Conservation (phyloP, 2,888 invertebrate species). For the Agrotis ipsilon region DNA sequence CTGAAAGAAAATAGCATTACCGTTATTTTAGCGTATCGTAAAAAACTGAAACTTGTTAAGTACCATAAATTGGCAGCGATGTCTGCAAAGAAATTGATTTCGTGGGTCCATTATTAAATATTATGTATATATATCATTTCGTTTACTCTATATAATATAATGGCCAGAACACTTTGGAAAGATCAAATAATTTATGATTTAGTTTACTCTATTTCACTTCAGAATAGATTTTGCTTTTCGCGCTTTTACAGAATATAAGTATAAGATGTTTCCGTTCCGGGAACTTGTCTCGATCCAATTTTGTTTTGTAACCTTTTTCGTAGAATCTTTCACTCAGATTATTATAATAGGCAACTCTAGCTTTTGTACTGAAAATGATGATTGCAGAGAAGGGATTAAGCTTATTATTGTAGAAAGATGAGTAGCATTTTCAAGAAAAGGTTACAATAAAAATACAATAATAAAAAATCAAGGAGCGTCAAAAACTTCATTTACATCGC, state of each 20-base stretch:
- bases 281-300: neutral
- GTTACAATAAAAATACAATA: too few species aligned
- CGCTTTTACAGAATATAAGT: neutral
- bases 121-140: too few species aligned
- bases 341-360: constrained; percentile 11
- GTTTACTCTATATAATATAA: too few species aligned
- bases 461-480: too few species aligned
- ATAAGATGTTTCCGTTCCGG: neutral
- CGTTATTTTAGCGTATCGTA: too few species aligned
- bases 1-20: too few species aligned
- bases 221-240: constrained; percentile 12
- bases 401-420: constrained; percentile 4
- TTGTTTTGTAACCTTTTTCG: constrained; percentile 3
- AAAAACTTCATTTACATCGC: neutral
- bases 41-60: too few species aligned
- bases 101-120: too few species aligned
- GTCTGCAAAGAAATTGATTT: too few species aligned
- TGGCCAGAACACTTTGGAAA: too few species aligned
- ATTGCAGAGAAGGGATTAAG: constrained; percentile 6
- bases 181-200: too few species aligned
- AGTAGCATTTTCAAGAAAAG: neutral
- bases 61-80: too few species aligned
- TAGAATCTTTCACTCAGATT: constrained; percentile 9
- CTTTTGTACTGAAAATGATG: constrained; percentile 13
- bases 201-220: constrained; percentile 9